A percentile compares a stretch with the other conserved stretches of the same genome.
These are phyloP conservation scores for Stictocephala bisonia DNA, from an alignment of 2,888 invertebrate genomes.

Conservation along the genomic window DNA sequence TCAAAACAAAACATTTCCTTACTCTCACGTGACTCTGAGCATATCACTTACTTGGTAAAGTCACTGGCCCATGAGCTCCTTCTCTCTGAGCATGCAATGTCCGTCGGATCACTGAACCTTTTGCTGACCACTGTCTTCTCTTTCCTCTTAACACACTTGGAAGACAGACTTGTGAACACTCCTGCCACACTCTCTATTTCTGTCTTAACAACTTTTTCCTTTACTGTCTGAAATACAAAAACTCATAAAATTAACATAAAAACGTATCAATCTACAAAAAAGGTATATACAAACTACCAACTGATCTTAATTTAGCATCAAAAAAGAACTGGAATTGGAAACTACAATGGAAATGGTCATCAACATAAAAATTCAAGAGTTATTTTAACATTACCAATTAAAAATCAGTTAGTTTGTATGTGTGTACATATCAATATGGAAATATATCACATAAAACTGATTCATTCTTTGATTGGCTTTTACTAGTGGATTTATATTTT, in stretches of 20 bases:
- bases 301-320: slow-evolving; percentile 61
- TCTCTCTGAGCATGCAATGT: background rate
- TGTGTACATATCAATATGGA: too few species aligned
- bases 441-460: too few species aligned
- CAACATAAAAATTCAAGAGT: too few species aligned
- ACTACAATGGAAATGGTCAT: too few species aligned
- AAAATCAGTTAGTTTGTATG: too few species aligned
- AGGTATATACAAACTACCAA: background rate
- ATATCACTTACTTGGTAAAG: slow-evolving; percentile 36
- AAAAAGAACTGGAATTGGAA: slow-evolving; percentile 52
- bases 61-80: slow-evolving; percentile 35
- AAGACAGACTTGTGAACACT: slow-evolving; percentile 22
- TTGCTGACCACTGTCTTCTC: slow-evolving; percentile 22
- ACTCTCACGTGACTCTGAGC: too few species aligned
- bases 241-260: background rate
- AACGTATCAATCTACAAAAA: background rate
- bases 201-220: slow-evolving; percentile 59
- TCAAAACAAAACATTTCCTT: too few species aligned
- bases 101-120: slow-evolving; percentile 22
- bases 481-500: too few species aligned
- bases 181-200: slow-evolving; percentile 26
- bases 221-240: slow-evolving; percentile 22
- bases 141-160: slow-evolving; percentile 54
- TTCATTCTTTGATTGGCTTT: too few species aligned
- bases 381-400: too few species aligned